A percentile compares a stretch with the other conserved stretches of the same genome.
Conservation (phyloP, 2,888 invertebrate species). For the Aleiodes leptofemur region DNA sequence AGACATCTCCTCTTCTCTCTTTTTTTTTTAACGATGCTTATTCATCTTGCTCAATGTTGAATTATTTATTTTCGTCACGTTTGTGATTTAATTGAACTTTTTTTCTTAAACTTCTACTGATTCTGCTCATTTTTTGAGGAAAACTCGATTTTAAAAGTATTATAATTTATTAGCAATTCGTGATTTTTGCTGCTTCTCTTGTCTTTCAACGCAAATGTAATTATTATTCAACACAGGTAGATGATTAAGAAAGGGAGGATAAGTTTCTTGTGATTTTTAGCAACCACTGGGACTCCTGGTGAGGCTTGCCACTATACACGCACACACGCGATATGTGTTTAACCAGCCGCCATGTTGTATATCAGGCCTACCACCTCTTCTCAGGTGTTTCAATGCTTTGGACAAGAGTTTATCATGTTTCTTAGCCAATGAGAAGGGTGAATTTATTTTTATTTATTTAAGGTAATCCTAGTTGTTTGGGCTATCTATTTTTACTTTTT, state of each 20-base stretch:
- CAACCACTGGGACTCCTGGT: conserved; percentile 31
- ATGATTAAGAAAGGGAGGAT: not conserved
- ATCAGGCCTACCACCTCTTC: conserved; percentile 28
- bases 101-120: not conserved
- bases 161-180: conserved; percentile 32
- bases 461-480: too few relatives aligned
- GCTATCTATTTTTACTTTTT: too few relatives aligned
- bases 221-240: conserved; percentile 25
- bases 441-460: too few relatives aligned
- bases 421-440: too few relatives aligned
- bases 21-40: conserved; percentile 14
- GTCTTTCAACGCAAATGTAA: conserved; percentile 26
- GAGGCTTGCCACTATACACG: conserved; percentile 20
- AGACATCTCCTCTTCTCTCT: not conserved
- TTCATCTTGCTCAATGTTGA: not conserved
- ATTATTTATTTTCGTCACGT: conserved; percentile 12
- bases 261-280: conserved; percentile 37
- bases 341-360: conserved; percentile 34
- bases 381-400: not conserved
- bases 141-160: not conserved
- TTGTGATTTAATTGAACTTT: conserved; percentile 23
- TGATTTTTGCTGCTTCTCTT: conserved; percentile 8
- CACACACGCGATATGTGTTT: conserved; percentile 42
- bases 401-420: not conserved
- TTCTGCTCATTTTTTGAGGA: not conserved